Evolutionary conservation across 2,113 vertebrate genomes (phyloP).

Genomic region (Nycticebus coucang): DNA sequence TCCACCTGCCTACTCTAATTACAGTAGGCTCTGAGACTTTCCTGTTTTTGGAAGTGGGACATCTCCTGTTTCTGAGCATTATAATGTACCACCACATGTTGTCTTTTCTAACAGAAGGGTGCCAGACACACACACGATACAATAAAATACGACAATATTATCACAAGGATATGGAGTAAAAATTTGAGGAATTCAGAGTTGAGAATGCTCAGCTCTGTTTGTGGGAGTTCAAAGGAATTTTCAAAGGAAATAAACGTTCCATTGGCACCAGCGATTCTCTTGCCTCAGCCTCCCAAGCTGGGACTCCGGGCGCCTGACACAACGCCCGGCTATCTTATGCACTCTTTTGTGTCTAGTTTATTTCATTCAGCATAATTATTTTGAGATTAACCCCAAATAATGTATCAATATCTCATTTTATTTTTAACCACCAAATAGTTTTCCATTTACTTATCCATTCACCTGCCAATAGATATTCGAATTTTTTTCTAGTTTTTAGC

Average conservation of each 20-base stretch:
- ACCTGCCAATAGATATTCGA: neutral
- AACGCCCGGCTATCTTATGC: too few species aligned
- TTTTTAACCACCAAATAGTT: neutral
- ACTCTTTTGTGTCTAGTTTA: neutral
- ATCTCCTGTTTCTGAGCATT: neutral
- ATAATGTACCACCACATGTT: neutral
- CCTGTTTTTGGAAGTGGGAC: neutral
- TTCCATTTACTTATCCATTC: neutral
- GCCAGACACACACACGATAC: neutral
- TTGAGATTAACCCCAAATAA: neutral
- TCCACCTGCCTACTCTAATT: neutral
- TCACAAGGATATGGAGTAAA: neutral
- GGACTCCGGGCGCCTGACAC: too few species aligned
- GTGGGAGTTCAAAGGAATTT: neutral
- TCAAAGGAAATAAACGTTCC: neutral
- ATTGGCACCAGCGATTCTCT: too few species aligned
- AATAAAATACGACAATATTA: neutral
- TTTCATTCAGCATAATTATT: neutral
- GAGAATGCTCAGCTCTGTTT: neutral
- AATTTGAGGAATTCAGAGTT: neutral
- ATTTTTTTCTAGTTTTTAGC: neutral
- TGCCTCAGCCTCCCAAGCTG: too few species aligned
- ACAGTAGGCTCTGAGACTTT: neutral
- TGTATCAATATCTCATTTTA: neutral
- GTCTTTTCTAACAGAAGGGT: neutral